phyloP scores from a whole-genome alignment of 2,888 invertebrate species.

The Brenthis daphne region DNA sequence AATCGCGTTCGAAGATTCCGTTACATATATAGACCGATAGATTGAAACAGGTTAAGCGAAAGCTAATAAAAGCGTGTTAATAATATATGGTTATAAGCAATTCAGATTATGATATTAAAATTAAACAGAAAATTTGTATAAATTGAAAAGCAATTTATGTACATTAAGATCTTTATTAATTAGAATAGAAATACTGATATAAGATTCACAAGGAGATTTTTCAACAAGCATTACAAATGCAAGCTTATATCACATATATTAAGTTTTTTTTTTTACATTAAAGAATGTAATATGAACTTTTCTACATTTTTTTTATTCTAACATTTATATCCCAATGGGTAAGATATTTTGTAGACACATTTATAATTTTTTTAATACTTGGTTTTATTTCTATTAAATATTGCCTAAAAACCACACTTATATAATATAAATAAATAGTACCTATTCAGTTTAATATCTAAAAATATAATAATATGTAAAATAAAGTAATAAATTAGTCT shows the following conservation, averaged over 20 bases:
- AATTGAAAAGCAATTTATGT: background rate
- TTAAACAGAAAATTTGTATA: no score
- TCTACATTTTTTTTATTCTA: no score
- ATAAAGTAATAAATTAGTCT: slow-evolving; percentile 7
- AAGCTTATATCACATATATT: background rate
- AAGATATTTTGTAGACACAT: no score
- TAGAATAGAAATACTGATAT: background rate
- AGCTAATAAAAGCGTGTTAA: no score
- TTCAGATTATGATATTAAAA: background rate
- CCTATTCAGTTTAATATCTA: background rate
- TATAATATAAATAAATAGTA: slow-evolving; percentile 5
- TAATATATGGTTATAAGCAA: no score
- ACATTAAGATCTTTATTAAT: slow-evolving; percentile 9
- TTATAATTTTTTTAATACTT: background rate
- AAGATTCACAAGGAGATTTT: slow-evolving; percentile 10
- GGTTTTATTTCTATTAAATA: slow-evolving; percentile 2
- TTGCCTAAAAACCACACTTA: background rate
- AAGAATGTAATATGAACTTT: no score
- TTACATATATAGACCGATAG: no score
- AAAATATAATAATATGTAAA: slow-evolving; percentile 2
- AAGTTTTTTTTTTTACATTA: no score
- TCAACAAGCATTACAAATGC: background rate
- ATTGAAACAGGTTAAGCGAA: no score
- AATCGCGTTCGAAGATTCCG: no score
- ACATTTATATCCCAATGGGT: no score